phyloP scores from a whole-genome alignment of 2,113 vertebrate genomes.

The Sinosuthora webbiana region DNA sequence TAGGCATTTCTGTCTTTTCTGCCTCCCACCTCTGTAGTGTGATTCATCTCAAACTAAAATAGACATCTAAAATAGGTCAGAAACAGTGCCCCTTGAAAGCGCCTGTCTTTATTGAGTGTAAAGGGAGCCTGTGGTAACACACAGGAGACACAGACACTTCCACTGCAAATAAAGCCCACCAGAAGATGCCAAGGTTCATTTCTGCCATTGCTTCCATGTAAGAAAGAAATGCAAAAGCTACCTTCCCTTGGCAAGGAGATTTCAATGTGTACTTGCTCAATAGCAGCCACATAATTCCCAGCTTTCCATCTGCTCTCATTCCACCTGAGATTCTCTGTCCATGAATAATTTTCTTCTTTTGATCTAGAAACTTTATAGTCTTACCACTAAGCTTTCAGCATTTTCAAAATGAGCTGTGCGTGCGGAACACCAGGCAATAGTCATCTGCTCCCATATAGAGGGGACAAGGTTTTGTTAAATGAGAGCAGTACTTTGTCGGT shows the following conservation, averaged over 20 bases:
- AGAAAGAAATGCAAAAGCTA: background rate
- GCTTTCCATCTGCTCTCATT: background rate
- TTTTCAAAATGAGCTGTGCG: background rate
- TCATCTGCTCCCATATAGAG: background rate
- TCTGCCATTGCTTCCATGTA: background rate
- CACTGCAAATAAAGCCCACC: background rate
- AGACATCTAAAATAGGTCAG: constrained; percentile 54
- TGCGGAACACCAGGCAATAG: background rate
- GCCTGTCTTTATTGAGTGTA: background rate
- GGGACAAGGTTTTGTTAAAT: background rate
- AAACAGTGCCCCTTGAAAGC: constrained; percentile 18
- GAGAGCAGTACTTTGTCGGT: background rate
- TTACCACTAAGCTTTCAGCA: background rate
- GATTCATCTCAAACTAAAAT: constrained; percentile 56
- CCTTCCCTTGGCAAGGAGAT: background rate
- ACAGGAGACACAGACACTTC: background rate
- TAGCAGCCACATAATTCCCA: background rate
- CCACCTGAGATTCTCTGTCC: background rate
- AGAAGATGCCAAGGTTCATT: background rate
- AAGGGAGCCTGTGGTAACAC: background rate
- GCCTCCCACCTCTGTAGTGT: constrained; percentile 34
- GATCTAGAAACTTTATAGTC: background rate
- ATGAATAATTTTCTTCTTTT: background rate
- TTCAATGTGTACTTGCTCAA: background rate
- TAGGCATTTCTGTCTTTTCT: constrained; percentile 49